Evolutionary conservation across 2,113 vertebrate species (phyloP), one percentile per base, ranked within the genome.

Genomic region (Catharus minimus): DNA sequence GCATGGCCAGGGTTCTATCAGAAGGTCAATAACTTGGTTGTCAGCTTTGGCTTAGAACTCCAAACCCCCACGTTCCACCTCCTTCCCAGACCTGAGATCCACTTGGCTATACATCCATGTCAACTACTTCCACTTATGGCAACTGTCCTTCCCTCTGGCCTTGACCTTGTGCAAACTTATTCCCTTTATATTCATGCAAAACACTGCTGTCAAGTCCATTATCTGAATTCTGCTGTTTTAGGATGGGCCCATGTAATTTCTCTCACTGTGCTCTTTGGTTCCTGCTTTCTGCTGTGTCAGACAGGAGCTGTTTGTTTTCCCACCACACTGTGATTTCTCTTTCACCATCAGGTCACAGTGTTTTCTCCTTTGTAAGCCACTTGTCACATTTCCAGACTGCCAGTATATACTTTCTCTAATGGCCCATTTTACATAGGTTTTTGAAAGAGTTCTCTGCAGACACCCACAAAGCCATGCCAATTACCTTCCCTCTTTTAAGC

Each of bases 1-100:
- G 39, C 18, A 36, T 0, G 1, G 32, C 4, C 57, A 15, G 0
- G 1, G 39, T 16, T 58, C 33, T 21, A 7, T 27, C 53, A 55
- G 15, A 33, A 46, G 33, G 26, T 77, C 68, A 55, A 36, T 30
- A 83, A 36, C 6, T 49, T 46, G 22, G 7, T 21, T 53, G 24
- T 68, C 75, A 93, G n/a, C 33, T 82, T 79, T 7, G 6, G 33
- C 18, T 68, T 38, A 22, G 49, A 38, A 27, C 38, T 83, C 68
- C 19, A 71, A 60, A 43, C 9, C 14, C 7, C 78, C 43, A 20
- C 0, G 0, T n/a, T 56, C 67, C 62, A 67, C n/a, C 28, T 52
- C 33, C 41, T 44, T 77, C 50, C 33, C 76, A 47, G 72, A 39
- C 38, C 83, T 41, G 27, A 93, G 53, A 72, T n/a, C 28, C n/a